Evolutionary conservation across 2,888 invertebrate genomes (phyloP), one percentile per base, ranked within the genome.

Genomic region (Machimus rusticus): DNA sequence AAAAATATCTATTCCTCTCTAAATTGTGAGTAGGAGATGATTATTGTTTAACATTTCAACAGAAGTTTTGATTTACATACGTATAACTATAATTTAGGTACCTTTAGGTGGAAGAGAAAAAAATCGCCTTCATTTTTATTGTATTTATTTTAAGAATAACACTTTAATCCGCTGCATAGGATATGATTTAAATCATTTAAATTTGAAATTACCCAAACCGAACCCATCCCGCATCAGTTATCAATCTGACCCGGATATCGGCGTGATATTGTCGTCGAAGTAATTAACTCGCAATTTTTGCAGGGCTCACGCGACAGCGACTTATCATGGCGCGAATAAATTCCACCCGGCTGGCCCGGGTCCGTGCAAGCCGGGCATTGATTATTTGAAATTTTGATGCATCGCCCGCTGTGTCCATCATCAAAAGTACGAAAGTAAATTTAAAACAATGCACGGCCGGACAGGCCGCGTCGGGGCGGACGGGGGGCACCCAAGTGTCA

Each of bases 241-340:
- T 66, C 66, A 66, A 66, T 66, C 66, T 66, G 66, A 66, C 66
- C 66, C 66, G 1, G 66, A 66, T 66, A 66, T 66, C 28, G 19
- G 28, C 12, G 12, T 66, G 92, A 92, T 92, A 92, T 91, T 92
- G 92, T 92, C 92, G 91, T 91, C 92, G 91, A 91, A 92, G 92
- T 92, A 92, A 92, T 92, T 92, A 92, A 92, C 92, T 90, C 90
- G 91, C 92, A 92, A 92, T 92, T 92, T 92, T 92, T 92, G 91
- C 34, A n/a, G n/a, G 6, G 23, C 23, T 16, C n/a, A 2, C 77
- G 16, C 37, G 77, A 86, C 31, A 77, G 34, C 19, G 23, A 16
- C 77, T 86, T 78, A 86, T 86, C 86, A 43, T 9, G 23, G 16
- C 55, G 55, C 39, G 23, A 86, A 86, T 86, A 86, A 86, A 86